Conservation (phyloP, 2,888 invertebrate genomes). For the Trichopria drosophilae region DNA sequence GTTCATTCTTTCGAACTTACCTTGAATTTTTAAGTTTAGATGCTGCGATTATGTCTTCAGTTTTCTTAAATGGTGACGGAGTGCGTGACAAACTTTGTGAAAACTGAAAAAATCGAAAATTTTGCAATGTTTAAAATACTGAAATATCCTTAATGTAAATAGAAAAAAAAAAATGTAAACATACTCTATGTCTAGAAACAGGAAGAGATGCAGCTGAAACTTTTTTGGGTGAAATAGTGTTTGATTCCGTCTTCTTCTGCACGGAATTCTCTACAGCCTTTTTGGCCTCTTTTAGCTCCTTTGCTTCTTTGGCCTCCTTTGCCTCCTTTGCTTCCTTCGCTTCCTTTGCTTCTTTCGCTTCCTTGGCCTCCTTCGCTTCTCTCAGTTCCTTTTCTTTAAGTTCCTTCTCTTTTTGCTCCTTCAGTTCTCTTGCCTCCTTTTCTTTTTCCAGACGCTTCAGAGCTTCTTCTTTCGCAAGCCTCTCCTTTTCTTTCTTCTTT, state of each 20-base stretch:
- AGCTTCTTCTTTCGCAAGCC: slow-evolving; percentile 47
- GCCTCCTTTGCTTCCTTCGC: no score
- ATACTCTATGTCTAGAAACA: slow-evolving; percentile 52
- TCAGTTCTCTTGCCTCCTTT: no score
- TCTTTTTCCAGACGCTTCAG: no score
- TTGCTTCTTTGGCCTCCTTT: slow-evolving; percentile 43
- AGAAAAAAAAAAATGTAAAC: slow-evolving; percentile 11
- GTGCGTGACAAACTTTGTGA: slow-evolving; percentile 81
- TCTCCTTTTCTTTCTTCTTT: slow-evolving; percentile 48
- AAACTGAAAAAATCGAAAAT: slow-evolving; percentile 62
- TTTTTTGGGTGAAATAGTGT: slow-evolving; percentile 53
- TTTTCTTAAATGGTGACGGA: slow-evolving; percentile 80
- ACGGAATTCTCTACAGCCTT: slow-evolving; percentile 6
- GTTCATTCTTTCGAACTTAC: slow-evolving; percentile 29
- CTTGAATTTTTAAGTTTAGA: slow-evolving; percentile 45
- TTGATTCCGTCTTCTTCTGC: slow-evolving; percentile 19
- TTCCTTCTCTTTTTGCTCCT: slow-evolving; percentile 51
- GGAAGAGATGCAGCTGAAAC: slow-evolving; percentile 44
- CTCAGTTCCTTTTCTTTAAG: slow-evolving; percentile 43
- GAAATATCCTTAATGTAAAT: neutral
- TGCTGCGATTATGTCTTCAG: slow-evolving; percentile 55
- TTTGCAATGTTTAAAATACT: slow-evolving; percentile 5
- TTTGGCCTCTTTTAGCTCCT: slow-evolving; percentile 38
- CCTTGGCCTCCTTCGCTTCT: no score
- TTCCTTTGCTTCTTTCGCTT: no score